Conservation (phyloP, 2,888 invertebrate species). For the Scaptomyza polygonia region DNA sequence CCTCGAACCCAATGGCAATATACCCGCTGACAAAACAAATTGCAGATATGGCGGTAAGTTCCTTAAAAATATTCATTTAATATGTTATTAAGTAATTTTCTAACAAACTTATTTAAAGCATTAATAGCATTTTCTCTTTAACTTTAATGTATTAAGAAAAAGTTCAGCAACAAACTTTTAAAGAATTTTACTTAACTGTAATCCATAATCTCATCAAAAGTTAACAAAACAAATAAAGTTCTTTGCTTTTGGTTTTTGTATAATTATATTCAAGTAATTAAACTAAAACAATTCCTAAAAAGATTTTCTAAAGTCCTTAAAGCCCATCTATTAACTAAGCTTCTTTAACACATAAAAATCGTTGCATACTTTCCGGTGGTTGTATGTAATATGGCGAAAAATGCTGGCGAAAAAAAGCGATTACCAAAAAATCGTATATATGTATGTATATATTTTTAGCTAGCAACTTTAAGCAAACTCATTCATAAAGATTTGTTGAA, state of each 20-base stretch:
- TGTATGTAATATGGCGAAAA: not conserved
- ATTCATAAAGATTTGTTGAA: constrained; percentile 75
- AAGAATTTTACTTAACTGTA: too few relatives aligned
- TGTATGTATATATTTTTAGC: not conserved
- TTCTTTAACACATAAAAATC: constrained; percentile 1
- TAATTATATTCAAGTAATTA: not conserved
- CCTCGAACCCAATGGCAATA: constrained; percentile 96
- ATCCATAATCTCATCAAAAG: too few relatives aligned
- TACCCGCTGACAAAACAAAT: constrained; percentile 93
- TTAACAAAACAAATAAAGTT: not conserved
- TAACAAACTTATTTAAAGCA: too few relatives aligned
- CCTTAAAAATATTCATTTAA: not conserved
- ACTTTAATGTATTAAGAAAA: too few relatives aligned
- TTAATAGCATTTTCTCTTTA: too few relatives aligned
- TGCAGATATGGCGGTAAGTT: constrained; percentile 87
- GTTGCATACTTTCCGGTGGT: constrained; percentile 14
- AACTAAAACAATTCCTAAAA: not conserved
- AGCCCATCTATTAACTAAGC: not conserved
- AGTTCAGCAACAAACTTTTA: too few relatives aligned
- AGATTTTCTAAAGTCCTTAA: not conserved
- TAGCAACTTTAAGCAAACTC: constrained; percentile 44
- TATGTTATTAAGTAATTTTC: too few relatives aligned
- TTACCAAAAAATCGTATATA: not conserved
- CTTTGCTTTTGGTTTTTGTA: not conserved
- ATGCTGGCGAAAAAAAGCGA: not conserved